Evolutionary conservation across 1,140 invertebrate species (phyloP).

Genomic region (Macrocentrus cingulum): DNA sequence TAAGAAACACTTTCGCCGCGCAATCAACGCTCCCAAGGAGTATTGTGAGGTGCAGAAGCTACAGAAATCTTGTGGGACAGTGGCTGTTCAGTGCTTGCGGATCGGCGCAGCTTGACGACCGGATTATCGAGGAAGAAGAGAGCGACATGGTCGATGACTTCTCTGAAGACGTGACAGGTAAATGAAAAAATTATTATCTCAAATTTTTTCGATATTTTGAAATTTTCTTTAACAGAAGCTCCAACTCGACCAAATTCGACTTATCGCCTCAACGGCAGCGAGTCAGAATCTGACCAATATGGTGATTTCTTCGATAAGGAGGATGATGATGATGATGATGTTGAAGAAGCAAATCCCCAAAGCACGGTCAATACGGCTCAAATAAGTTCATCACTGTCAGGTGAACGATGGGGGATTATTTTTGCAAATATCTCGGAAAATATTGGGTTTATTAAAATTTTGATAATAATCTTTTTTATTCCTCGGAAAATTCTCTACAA

Average conservation of each 20-base stretch:
- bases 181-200: too few species aligned
- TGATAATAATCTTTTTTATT: too few species aligned
- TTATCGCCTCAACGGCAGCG: slow-evolving; percentile 20
- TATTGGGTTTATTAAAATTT: too few species aligned
- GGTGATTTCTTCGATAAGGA: slow-evolving; percentile 27
- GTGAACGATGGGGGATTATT: too few species aligned
- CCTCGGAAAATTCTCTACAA: too few species aligned
- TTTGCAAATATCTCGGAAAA: too few species aligned
- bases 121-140: slow-evolving; percentile 29
- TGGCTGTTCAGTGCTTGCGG: slow-evolving; percentile 14
- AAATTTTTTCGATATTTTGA: too few species aligned
- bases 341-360: slow-evolving; percentile 16
- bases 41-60: slow-evolving; percentile 24
- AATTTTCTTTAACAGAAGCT: too few species aligned
- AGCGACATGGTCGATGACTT: slow-evolving; percentile 26
- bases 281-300: slow-evolving; percentile 16
- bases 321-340: slow-evolving; percentile 31
- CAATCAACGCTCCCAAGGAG: slow-evolving; percentile 19
- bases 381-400: not conserved
- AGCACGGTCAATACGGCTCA: not conserved
- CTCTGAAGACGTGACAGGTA: slow-evolving; percentile 21
- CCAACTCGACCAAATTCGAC: slow-evolving; percentile 3
- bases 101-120: slow-evolving; percentile 18
- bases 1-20: slow-evolving; percentile 18
- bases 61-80: slow-evolving; percentile 22